Conservation (phyloP, 2,888 invertebrate species). For the Neelides folsomi region DNA sequence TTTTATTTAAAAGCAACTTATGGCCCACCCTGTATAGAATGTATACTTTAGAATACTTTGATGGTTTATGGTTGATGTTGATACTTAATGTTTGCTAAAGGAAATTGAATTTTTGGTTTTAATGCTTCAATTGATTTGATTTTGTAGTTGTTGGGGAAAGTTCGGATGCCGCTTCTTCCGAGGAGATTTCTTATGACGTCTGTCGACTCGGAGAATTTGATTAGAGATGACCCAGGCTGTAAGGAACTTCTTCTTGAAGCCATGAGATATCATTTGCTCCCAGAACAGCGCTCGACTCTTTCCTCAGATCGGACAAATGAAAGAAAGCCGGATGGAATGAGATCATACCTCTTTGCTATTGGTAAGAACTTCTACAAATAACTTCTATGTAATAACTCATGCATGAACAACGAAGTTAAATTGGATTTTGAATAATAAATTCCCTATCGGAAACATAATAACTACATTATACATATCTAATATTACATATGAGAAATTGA, state of each 20-base stretch:
- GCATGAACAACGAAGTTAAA: neutral
- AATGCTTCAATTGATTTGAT: neutral
- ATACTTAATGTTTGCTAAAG: too few species aligned
- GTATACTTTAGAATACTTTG: too few species aligned
- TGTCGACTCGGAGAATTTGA: slow-evolving; percentile 52
- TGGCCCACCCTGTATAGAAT: too few species aligned
- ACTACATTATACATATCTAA: too few species aligned
- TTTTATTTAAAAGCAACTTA: too few species aligned
- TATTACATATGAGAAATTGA: too few species aligned
- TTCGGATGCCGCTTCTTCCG: slow-evolving; percentile 49
- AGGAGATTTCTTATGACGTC: slow-evolving; percentile 53
- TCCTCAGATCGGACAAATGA: slow-evolving; percentile 50
- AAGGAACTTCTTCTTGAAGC: slow-evolving; percentile 53
- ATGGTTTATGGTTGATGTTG: too few species aligned
- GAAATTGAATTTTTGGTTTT: slow-evolving; percentile 4
- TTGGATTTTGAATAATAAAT: neutral
- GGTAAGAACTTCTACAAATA: slow-evolving; percentile 33
- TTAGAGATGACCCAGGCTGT: slow-evolving; percentile 51
- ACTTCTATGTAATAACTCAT: neutral
- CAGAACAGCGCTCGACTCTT: slow-evolving; percentile 51
- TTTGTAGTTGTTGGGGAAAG: slow-evolving; percentile 48
- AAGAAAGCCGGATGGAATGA: slow-evolving; percentile 52
- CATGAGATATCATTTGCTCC: slow-evolving; percentile 56
- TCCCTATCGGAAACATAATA: too few species aligned
- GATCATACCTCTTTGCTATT: slow-evolving; percentile 53